A percentile compares a stretch with the other conserved stretches of the same genome.
These are phyloP conservation scores for Eurosta solidaginis DNA, from an alignment of 1,140 invertebrate species.

Conservation along the genomic window DNA sequence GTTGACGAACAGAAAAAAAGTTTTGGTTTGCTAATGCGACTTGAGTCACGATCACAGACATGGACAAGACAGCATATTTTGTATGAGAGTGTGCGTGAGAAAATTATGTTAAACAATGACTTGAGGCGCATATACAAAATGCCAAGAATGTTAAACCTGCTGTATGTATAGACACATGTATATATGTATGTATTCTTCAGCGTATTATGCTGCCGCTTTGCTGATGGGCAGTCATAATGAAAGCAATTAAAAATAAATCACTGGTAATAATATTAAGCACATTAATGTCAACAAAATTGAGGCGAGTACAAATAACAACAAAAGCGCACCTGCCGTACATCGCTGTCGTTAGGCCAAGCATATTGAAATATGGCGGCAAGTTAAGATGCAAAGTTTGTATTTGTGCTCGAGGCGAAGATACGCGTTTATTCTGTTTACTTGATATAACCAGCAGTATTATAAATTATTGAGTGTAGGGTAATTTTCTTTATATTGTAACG, in stretches of 20 bases:
- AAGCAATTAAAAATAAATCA: slow-evolving; percentile 31
- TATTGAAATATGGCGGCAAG: neutral
- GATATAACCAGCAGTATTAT: too few species aligned
- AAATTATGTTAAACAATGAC: too few species aligned
- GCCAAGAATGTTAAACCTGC: too few species aligned
- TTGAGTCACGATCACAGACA: neutral
- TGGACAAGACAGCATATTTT: neutral
- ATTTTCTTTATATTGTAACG: too few species aligned
- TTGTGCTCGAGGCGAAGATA: neutral
- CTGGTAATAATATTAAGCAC: slow-evolving; percentile 10
- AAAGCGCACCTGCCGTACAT: neutral
- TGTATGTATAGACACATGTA: too few species aligned
- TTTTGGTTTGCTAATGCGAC: neutral
- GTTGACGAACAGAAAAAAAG: too few species aligned
- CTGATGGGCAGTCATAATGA: slow-evolving; percentile 21
- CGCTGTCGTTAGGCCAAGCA: neutral
- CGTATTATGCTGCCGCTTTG: neutral
- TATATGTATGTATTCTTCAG: neutral
- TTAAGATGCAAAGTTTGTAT: neutral
- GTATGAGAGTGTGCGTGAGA: neutral
- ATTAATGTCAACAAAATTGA: neutral
- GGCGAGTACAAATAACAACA: neutral
- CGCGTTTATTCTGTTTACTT: too few species aligned
- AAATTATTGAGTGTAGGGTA: too few species aligned
- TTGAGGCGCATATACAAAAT: too few species aligned